Evolutionary conservation across 2,797 vertebrate species (phyloP), one percentile per base, ranked within the genome.

Genomic region (Sebastiscus tertius): DNA sequence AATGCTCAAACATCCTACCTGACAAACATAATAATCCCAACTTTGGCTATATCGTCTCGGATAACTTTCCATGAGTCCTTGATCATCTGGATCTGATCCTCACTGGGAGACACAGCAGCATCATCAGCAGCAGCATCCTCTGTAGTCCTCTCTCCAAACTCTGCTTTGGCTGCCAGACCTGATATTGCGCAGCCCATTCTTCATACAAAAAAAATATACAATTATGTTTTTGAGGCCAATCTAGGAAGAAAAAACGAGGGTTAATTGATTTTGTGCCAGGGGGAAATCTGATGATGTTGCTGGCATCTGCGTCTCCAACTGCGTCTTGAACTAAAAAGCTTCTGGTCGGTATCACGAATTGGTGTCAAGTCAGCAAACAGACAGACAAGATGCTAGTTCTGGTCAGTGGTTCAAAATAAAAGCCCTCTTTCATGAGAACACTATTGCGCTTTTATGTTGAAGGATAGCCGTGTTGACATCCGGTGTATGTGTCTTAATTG

Each of bases 11-110:
- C 22, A 24, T 73, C 88, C 94, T 85, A 97, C 96, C 96, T 95
- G 91, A 96, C 95, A 60, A 96, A 97, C 92, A 96, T 95, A 59
- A 97, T 97, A 52, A 97, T 96, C 63, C 96, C 96, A 87, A 95
- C 95, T 95, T 96, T 96, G 20, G 96, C 95, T 36, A 96, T 97
- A 36, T 97, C 96, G 69, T 96, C 95, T 83, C 94, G 92, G 76
- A 96, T 96, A 93, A 97, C 93, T 95, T 94, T 96, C 96, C 96
- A 96, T 0, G 96, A 96, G 29, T 96, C 94, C 56, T 95, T 95
- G 77, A 97, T 96, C 92, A 96, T 94, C 68, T 92, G 84, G 22
- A 96, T 91, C 61, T 96, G 95, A 18, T 90, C 78, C 42, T 89
- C 86, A 66, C 67, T 93, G 81, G 89, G 95, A 69, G 67, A 82